A percentile compares a stretch with the other conserved stretches of the same genome.
Conservation (phyloP, 2,113 vertebrate genomes). For the Microcebus lehilahytsara region DNA sequence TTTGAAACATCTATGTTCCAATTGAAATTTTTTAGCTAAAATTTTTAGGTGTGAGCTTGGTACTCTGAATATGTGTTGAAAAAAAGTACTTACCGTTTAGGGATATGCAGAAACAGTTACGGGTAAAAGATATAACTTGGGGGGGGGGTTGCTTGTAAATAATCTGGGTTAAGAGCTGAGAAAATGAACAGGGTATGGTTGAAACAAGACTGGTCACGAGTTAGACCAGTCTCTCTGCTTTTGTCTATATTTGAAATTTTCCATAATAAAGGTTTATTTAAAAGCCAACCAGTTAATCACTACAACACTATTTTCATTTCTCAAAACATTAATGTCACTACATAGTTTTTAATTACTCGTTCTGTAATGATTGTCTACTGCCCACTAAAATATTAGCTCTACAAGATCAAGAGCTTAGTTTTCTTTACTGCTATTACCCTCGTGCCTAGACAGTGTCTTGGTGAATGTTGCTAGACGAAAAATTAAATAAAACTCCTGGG, state of each 20-base stretch:
- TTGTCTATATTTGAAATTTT: not conserved
- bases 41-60: not conserved
- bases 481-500: not conserved
- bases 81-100: not conserved
- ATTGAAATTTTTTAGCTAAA: not conserved
- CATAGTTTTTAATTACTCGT: not conserved
- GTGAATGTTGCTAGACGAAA: not conserved
- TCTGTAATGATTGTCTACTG: not conserved
- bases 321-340: not conserved
- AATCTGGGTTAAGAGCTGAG: not conserved
- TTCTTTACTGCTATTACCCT: not conserved
- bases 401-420: not conserved
- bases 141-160: not conserved
- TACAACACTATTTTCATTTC: not conserved
- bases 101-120: not conserved
- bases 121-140: not conserved
- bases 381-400: not conserved
- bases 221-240: not conserved
- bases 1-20: not conserved
- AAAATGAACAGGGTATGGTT: not conserved
- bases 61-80: not conserved
- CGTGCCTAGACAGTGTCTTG: not conserved
- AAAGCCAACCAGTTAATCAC: conserved; percentile 32
- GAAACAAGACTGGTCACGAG: not conserved
- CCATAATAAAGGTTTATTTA: not conserved